Conservation (phyloP, 2,888 invertebrate species). For the Heteromyza rotundicornis region DNA sequence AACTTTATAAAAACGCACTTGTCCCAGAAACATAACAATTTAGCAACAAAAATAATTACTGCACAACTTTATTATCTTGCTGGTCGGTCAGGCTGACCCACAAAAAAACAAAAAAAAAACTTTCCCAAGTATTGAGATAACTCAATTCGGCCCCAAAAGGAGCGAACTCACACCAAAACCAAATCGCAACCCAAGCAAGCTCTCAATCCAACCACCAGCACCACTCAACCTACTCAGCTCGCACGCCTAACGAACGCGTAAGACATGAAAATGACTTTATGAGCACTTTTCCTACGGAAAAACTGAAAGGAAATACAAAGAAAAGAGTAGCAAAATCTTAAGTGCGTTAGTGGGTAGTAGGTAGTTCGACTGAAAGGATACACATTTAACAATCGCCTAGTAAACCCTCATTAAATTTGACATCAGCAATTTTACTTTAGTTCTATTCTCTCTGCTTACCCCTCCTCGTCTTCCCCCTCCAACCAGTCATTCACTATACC, state of each 20-base stretch:
- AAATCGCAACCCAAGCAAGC: neutral
- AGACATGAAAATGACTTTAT: conserved; percentile 22
- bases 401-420: conserved; percentile 56
- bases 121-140: neutral
- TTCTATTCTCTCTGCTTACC: neutral
- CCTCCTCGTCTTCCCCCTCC: conserved; percentile 1
- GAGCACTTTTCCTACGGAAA: neutral
- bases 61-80: conserved; percentile 46
- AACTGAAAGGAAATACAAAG: too few species aligned
- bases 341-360: neutral
- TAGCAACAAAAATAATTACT: conserved; percentile 51
- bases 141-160: neutral
- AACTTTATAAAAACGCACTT: neutral
- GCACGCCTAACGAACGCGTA: neutral
- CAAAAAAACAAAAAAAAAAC: too few species aligned
- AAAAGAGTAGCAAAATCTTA: conserved; percentile 39
- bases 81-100: conserved; percentile 1
- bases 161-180: too few species aligned
- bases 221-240: neutral
- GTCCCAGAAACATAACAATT: conserved; percentile 33
- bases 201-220: neutral
- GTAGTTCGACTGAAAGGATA: too few species aligned
- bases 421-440: conserved; percentile 32
- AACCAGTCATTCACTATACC: conserved; percentile 25
- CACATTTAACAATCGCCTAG: conserved; percentile 20